Evolutionary conservation across 2,113 vertebrate genomes (phyloP), one percentile per base, ranked within the genome.

Genomic region (Cyanocitta stelleri): DNA sequence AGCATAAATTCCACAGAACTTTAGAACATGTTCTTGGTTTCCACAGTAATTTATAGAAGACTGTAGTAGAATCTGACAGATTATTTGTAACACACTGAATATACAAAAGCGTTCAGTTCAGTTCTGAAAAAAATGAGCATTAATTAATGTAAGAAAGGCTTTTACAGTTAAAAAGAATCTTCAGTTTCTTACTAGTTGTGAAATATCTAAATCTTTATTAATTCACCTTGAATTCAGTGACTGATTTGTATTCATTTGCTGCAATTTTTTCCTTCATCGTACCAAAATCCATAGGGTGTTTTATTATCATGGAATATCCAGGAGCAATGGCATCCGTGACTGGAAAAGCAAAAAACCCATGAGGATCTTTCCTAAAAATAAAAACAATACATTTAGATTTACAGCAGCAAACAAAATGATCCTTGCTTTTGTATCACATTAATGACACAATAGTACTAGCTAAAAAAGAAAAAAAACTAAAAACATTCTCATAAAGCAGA

Each of bases 231-330:
- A 99, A 99, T 96, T 99, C 99, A 44, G 99, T 99, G 66, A 99
- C 98, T 12, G 99, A 99, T 96, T 99, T 99, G 96, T 99, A 99
- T 20, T 99, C 99, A 13, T 99, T 99, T n/a, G 98, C 97, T 61
- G 93, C 85, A 27, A 99, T 99, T 97, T 99, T 99, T 96, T 99
- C 99, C 89, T 99, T 99, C 99, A 99, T 99, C 0, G 99, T 99
- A 96, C 99, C 99, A 95, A 99, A 99, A 95, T 99, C 99, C 99
- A 99, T 99, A 2, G 99, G 99, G 94, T 99, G 99, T 67, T 99
- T 99, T 97, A 99, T 99, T 96, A 99, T 99, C 97, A 99, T 98
- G 37, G 99, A 99, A 97, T 99, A 99, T 37, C 99, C 99, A 20
- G 99, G 99, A 81, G 99, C 99, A 24, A 99, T 99, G 15, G 99